A percentile compares a stretch with the other conserved stretches of the same genome.
phyloP scores from a whole-genome alignment of 1,140 invertebrate species.

The Macrosteles quadrilineatus region DNA sequence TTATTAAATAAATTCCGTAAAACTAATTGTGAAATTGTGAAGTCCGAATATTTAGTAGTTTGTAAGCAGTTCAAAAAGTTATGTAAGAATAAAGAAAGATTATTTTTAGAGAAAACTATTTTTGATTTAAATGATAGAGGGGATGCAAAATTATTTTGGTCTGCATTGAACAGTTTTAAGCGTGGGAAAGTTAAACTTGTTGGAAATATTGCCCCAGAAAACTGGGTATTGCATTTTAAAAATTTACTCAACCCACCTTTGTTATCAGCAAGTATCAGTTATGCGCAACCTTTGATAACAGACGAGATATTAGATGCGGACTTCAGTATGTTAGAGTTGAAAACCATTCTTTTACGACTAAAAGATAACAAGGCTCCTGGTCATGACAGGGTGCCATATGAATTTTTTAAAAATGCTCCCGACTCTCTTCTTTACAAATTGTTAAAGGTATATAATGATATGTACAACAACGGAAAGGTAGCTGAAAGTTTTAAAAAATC shows the following conservation, averaged over 20 bases:
- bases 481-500: conserved; percentile 22
- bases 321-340: background rate
- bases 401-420: conserved; percentile 12
- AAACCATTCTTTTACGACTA: background rate
- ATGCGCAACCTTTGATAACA: background rate
- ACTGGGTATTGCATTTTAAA: background rate
- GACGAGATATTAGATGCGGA: background rate
- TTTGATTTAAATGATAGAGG: background rate
- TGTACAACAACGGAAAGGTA: conserved; percentile 21
- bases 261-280: background rate
- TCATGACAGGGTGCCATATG: background rate
- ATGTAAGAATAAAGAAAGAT: background rate
- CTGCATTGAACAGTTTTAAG: background rate
- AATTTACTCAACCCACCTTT: background rate
- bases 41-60: background rate
- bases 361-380: conserved; percentile 15
- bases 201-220: background rate
- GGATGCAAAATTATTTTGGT: background rate
- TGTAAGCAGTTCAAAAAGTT: background rate
- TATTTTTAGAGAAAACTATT: background rate
- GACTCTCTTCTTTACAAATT: background rate
- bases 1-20: background rate
- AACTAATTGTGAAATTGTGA: background rate
- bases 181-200: background rate
- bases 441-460: conserved; percentile 15